Evolutionary conservation across 1,140 invertebrate genomes (phyloP).

Genomic region (Hormaphis cornu): DNA sequence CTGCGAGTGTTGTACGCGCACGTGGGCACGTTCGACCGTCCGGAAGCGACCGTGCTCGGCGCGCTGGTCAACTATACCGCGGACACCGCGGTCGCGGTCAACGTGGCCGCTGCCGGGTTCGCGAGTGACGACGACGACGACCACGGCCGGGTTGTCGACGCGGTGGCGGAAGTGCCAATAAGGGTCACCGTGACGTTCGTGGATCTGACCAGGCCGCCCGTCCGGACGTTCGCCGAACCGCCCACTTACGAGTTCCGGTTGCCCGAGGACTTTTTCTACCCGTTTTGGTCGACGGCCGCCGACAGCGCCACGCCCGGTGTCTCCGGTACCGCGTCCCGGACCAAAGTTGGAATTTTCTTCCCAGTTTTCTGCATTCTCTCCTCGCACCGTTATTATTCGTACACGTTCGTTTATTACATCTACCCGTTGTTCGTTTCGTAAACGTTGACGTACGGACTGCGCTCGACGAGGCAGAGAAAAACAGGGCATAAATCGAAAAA

Average conservation of each 20-base stretch:
- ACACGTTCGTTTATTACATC: too few relatives aligned
- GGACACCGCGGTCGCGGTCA: conserved; percentile 35
- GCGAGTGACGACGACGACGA: conserved; percentile 37
- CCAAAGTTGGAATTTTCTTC: too few relatives aligned
- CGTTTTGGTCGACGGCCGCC: conserved; percentile 45
- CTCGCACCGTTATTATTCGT: too few relatives aligned
- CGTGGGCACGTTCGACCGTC: conserved; percentile 44
- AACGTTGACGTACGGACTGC: too few relatives aligned
- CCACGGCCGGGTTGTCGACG: neutral
- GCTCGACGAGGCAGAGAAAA: too few relatives aligned
- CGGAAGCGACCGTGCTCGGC: conserved; percentile 47
- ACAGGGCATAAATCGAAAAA: too few relatives aligned
- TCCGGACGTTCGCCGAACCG: conserved; percentile 48
- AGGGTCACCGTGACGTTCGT: conserved; percentile 48
- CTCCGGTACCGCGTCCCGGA: too few relatives aligned
- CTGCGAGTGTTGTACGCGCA: conserved; percentile 45
- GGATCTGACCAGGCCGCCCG: conserved; percentile 48
- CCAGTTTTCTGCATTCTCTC: too few relatives aligned
- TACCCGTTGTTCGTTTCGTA: too few relatives aligned
- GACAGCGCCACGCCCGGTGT: too few relatives aligned
- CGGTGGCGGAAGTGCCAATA: neutral
- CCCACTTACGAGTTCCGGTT: conserved; percentile 53
- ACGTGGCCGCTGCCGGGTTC: conserved; percentile 39
- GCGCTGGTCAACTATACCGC: conserved; percentile 44
- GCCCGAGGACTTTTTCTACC: conserved; percentile 63